Evolutionary conservation across 1,140 invertebrate genomes (phyloP).

Genomic region (Drosophila takahashii): DNA sequence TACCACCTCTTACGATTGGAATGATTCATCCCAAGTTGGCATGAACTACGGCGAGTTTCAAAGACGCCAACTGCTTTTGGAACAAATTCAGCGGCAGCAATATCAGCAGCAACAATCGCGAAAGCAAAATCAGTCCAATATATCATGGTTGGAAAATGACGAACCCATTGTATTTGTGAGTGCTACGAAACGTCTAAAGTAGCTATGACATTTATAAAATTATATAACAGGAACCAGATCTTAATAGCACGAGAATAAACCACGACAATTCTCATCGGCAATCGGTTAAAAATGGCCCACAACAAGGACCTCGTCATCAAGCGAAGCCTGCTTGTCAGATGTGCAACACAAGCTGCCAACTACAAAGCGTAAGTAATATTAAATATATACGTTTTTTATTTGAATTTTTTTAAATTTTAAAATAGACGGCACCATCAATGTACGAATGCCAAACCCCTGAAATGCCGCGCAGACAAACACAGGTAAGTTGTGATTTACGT

Average conservation of each 20-base stretch:
- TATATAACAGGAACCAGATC: conserved; percentile 27
- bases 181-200: background rate
- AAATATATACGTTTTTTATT: too few relatives aligned
- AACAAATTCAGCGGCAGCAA: conserved; percentile 1
- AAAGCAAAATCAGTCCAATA: background rate
- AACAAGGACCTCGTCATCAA: background rate
- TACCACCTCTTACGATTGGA: background rate
- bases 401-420: background rate
- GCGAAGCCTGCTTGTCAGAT: background rate
- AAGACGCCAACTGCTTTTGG: background rate
- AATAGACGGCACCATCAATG: background rate
- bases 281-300: background rate
- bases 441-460: background rate
- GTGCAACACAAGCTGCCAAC: background rate
- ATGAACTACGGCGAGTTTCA: conserved; percentile 23
- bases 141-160: background rate
- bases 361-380: conserved; percentile 12
- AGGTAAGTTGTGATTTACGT: background rate
- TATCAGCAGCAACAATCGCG: background rate
- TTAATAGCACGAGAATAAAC: conserved; percentile 44
- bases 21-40: conserved; percentile 9
- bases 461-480: background rate
- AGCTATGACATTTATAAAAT: background rate
- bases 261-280: background rate
- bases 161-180: conserved; percentile 41